Evolutionary conservation across 2,797 vertebrate genomes (phyloP).

Genomic region (Triplophysa yarkandensis): DNA sequence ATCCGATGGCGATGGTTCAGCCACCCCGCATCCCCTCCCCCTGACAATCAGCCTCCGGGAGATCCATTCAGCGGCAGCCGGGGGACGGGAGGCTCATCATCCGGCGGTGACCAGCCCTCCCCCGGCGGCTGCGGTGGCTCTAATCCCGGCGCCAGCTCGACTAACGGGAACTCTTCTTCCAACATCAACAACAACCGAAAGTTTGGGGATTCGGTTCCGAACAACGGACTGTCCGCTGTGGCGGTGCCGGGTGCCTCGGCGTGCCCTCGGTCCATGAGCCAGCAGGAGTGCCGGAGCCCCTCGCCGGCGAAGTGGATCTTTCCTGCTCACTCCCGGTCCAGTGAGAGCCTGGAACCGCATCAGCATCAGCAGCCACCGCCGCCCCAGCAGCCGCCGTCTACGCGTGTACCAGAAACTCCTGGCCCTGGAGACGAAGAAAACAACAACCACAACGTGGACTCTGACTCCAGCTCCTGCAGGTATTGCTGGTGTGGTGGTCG

Average conservation of each 20-base stretch:
- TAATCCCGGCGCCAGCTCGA: constrained; percentile 53
- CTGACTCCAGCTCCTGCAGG: constrained; percentile 95
- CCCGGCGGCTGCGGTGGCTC: constrained; percentile 61
- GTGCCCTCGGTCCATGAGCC: constrained; percentile 83
- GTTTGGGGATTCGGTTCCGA: constrained; percentile 83
- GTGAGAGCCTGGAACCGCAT: constrained; percentile 74
- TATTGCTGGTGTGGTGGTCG: constrained; percentile 60
- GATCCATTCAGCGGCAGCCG: constrained; percentile 81
- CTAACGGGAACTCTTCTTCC: constrained; percentile 50
- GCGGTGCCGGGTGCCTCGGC: constrained; percentile 72
- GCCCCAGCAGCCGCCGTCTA: constrained; percentile 59
- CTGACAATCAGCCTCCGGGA: constrained; percentile 81
- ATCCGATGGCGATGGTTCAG: constrained; percentile 98
- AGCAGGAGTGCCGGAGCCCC: constrained; percentile 87
- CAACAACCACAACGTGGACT: constrained; percentile 77
- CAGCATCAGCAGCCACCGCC: constrained; percentile 68
- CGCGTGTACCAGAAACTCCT: constrained; percentile 34
- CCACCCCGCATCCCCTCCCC: constrained; percentile 84
- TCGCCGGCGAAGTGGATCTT: constrained; percentile 85
- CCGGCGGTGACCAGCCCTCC: constrained; percentile 66
- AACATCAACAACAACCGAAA: constrained; percentile 74
- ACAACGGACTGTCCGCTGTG: constrained; percentile 75
- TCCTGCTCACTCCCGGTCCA: constrained; percentile 75
- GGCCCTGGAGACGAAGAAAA: constrained; percentile 82
- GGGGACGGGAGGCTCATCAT: constrained; percentile 64